Percentiles rank a stretch among this genome's conserved stretches.
These are phyloP conservation scores for Saturnia pavonia DNA, from an alignment of 2,888 invertebrate species.

Conservation along the genomic window DNA sequence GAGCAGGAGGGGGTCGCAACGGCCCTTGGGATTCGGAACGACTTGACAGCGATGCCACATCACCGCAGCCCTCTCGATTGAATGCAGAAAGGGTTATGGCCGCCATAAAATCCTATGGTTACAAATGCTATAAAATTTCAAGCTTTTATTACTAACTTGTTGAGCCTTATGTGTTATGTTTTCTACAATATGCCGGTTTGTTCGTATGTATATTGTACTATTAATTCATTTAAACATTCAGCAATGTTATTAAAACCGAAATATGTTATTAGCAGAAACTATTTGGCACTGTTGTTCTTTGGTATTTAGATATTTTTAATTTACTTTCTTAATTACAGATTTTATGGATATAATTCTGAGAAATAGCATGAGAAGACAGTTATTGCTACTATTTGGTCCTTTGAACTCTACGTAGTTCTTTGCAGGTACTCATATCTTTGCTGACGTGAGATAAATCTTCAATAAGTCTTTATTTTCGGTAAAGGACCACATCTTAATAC, in stretches of 20 bases:
- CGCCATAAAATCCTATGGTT: conserved; percentile 31
- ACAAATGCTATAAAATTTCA: conserved; percentile 18
- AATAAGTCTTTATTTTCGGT: too few species aligned
- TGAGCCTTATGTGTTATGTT: conserved; percentile 9
- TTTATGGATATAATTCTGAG: too few species aligned
- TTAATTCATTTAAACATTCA: neutral
- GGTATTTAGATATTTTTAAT: too few species aligned
- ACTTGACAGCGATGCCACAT: conserved; percentile 37
- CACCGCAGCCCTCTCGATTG: conserved; percentile 45
- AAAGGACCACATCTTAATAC: too few species aligned
- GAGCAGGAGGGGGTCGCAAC: conserved; percentile 13
- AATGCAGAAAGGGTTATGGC: conserved; percentile 49
- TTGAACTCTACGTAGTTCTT: too few species aligned
- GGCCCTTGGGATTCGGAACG: conserved; percentile 27
- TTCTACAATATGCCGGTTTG: neutral
- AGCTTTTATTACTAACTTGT: conserved; percentile 22
- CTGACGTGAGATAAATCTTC: too few species aligned
- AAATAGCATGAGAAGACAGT: too few species aligned
- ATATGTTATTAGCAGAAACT: neutral
- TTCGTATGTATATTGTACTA: neutral
- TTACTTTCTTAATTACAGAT: too few species aligned
- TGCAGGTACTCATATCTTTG: too few species aligned
- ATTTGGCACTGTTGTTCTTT: too few species aligned
- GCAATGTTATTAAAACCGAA: neutral
- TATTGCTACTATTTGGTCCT: too few species aligned